A percentile compares a stretch with the other conserved stretches of the same genome.
These are phyloP conservation scores for Nyctibius grandis DNA, from an alignment of 2,797 vertebrate species.

Conservation along the genomic window DNA sequence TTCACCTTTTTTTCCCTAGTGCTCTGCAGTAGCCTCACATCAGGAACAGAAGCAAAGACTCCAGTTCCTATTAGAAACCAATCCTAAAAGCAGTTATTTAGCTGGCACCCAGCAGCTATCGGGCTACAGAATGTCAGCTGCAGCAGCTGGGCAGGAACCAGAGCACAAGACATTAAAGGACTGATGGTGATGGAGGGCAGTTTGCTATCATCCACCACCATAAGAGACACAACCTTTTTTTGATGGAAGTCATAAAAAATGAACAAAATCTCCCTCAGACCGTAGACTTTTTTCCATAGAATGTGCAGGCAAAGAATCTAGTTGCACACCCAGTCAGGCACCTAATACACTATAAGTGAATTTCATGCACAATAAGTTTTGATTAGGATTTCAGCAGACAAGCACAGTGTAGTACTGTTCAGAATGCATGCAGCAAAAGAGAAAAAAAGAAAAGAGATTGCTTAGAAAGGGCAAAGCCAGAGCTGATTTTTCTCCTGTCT, in stretches of 20 bases:
- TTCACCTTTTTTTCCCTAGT: neutral
- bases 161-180: neutral
- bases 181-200: neutral
- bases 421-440: neutral
- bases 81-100: neutral
- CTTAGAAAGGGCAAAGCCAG: neutral
- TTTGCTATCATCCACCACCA: neutral
- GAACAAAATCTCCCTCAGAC: neutral
- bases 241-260: neutral
- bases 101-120: neutral
- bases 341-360: neutral
- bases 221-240: neutral
- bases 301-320: neutral
- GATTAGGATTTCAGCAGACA: neutral
- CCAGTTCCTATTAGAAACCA: neutral
- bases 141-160: neutral
- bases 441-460: neutral
- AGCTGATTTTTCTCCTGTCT: neutral
- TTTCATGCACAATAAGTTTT: conserved; percentile 15
- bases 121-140: neutral
- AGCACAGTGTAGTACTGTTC: neutral
- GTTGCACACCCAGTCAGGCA: neutral
- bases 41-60: neutral
- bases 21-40: neutral
- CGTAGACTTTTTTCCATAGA: neutral